Conservation (phyloP, 2,888 invertebrate species). For the Netelia inedita region DNA sequence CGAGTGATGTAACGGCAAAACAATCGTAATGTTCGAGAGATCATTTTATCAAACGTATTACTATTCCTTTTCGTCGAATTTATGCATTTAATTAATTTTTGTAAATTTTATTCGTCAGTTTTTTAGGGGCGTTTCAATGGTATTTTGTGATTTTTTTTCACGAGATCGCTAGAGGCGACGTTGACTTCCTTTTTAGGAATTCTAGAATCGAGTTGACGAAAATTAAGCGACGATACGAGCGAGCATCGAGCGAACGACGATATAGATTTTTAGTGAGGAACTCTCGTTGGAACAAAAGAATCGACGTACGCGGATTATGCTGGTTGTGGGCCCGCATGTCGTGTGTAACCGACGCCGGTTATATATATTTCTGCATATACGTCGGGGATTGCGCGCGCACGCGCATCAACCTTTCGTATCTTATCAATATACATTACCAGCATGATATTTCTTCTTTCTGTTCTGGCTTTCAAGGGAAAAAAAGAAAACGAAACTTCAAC, state of each 20-base stretch:
- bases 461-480: slow-evolving; percentile 45
- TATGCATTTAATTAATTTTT: too few species aligned
- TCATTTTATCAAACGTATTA: too few species aligned
- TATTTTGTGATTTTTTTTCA: too few species aligned
- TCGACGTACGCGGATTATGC: slow-evolving; percentile 60
- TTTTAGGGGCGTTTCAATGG: too few species aligned
- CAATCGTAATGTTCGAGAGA: background rate
- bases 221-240: background rate
- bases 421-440: slow-evolving; percentile 83
- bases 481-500: slow-evolving; percentile 32
- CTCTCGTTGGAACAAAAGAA: slow-evolving; percentile 60
- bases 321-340: slow-evolving; percentile 64
- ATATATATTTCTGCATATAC: slow-evolving; percentile 30
- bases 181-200: background rate
- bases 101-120: too few species aligned
- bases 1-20: background rate
- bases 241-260: background rate
- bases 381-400: slow-evolving; percentile 55
- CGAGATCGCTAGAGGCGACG: too few species aligned
- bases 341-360: slow-evolving; percentile 51
- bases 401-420: slow-evolving; percentile 75
- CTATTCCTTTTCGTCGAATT: too few species aligned
- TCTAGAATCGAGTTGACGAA: background rate
- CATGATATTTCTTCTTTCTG: slow-evolving; percentile 72
- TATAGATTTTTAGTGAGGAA: slow-evolving; percentile 23